These are phyloP conservation scores for Cremastinae sp. DNA, from an alignment of 2,888 invertebrate species.

Conservation along the genomic window DNA sequence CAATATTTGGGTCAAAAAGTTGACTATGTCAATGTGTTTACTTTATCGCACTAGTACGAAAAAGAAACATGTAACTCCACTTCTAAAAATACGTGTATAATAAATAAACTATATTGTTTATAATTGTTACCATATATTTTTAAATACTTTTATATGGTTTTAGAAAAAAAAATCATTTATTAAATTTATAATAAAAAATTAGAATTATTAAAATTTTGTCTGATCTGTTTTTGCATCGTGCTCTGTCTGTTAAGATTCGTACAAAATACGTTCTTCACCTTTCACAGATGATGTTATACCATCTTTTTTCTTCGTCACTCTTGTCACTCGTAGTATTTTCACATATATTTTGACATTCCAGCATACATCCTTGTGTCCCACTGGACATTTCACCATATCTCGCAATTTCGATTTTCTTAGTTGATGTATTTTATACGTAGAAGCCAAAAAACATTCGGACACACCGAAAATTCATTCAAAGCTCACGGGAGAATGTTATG, in stretches of 20 bases:
- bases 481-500: slow-evolving; percentile 36
- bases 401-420: slow-evolving; percentile 51
- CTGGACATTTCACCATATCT: slow-evolving; percentile 62
- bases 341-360: slow-evolving; percentile 74
- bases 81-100: too few relatives aligned
- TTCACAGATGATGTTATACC: slow-evolving; percentile 72
- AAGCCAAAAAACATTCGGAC: slow-evolving; percentile 6
- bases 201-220: too few relatives aligned
- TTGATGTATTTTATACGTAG: slow-evolving; percentile 9
- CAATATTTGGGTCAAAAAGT: too few relatives aligned
- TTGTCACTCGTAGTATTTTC: slow-evolving; percentile 68
- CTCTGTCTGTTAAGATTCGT: slow-evolving; percentile 62
- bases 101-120: too few relatives aligned
- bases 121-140: too few relatives aligned
- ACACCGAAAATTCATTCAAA: slow-evolving; percentile 16
- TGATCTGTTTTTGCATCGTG: too few relatives aligned
- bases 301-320: slow-evolving; percentile 65
- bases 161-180: too few relatives aligned
- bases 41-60: too few relatives aligned
- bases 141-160: too few relatives aligned
- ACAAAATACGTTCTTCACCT: slow-evolving; percentile 72
- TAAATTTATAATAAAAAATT: too few relatives aligned
- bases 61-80: too few relatives aligned
- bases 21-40: too few relatives aligned
- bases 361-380: slow-evolving; percentile 66